Conservation (phyloP, 2,113 vertebrate genomes). For the Antechinus stuartii region DNA sequence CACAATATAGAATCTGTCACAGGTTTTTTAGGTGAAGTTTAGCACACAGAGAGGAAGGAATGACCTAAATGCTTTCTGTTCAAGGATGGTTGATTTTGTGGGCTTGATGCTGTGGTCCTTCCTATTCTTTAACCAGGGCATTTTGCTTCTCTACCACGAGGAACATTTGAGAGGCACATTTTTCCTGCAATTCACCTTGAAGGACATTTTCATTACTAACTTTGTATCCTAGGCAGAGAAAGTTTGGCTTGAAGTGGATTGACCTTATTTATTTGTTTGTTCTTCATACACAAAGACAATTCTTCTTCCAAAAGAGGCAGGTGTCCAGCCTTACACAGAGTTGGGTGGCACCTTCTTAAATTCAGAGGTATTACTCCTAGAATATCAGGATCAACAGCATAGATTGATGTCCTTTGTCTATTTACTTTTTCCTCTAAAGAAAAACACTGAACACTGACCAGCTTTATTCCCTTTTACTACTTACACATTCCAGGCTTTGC, state of each 20-base stretch:
- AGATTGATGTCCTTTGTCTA: not conserved
- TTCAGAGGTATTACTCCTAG: not conserved
- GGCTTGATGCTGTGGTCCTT: not conserved
- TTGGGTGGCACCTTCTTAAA: not conserved
- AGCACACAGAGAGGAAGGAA: not conserved
- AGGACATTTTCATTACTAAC: not conserved
- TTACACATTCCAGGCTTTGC: not conserved
- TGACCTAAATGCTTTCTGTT: not conserved
- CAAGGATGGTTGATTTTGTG: not conserved
- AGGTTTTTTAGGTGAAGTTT: not conserved
- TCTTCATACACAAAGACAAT: not conserved
- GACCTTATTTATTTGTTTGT: not conserved
- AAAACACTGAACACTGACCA: not conserved
- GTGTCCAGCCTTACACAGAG: not conserved
- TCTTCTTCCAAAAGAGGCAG: not conserved
- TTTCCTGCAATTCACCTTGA: not conserved
- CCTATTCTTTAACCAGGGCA: not conserved
- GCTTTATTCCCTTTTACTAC: not conserved
- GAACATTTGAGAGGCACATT: not conserved
- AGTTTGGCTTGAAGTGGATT: not conserved
- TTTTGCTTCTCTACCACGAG: not conserved
- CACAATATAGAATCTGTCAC: not conserved
- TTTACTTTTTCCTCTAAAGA: not conserved
- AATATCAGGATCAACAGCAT: not conserved
- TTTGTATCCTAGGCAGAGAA: not conserved